Evolutionary conservation across 2,797 vertebrate species (phyloP).

Genomic region (Enteromius mattozi): DNA sequence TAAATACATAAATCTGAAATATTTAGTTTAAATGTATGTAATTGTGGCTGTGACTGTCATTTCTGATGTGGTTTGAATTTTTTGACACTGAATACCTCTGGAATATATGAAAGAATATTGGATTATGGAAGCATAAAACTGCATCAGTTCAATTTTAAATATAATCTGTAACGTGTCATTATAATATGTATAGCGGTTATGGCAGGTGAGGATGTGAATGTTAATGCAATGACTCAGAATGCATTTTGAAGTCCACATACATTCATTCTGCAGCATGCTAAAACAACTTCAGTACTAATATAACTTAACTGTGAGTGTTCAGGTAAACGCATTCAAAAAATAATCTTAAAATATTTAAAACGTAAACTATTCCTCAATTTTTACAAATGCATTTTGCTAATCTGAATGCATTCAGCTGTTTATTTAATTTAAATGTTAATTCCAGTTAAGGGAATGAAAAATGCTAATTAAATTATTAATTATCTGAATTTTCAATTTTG

Average conservation of each 20-base stretch:
- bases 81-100: neutral
- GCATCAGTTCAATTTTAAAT: neutral
- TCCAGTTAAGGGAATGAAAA: neutral
- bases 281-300: neutral
- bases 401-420: neutral
- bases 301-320: neutral
- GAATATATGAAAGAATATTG: neutral
- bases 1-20: too few relatives aligned
- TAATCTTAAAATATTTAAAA: neutral
- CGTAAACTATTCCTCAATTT: neutral
- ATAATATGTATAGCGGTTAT: neutral
- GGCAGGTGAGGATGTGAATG: neutral
- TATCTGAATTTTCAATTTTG: neutral
- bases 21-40: neutral
- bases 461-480: neutral
- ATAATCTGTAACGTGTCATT: neutral
- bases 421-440: neutral
- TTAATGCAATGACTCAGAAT: neutral
- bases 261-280: neutral
- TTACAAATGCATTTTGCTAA: neutral
- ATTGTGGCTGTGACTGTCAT: neutral
- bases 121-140: neutral
- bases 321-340: neutral
- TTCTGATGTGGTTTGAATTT: neutral
- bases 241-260: neutral